These are phyloP conservation scores for Microcebus tavaratra DNA, from an alignment of 2,113 vertebrate species.

Conservation along the genomic window DNA sequence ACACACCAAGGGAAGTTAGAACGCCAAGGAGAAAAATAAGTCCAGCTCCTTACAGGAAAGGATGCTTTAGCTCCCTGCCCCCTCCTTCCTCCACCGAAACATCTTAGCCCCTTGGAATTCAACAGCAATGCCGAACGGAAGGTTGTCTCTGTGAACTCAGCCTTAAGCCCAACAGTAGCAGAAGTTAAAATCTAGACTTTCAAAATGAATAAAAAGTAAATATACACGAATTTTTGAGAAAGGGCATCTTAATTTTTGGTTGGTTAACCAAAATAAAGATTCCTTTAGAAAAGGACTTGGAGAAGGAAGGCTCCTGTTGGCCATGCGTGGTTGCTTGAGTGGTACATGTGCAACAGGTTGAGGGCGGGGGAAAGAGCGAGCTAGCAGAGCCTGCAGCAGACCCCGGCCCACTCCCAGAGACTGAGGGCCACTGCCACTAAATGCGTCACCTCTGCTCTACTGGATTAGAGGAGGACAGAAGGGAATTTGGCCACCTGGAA, in stretches of 20 bases:
- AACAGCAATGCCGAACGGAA: conserved; percentile 22
- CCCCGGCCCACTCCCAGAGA: background rate
- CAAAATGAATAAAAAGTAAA: background rate
- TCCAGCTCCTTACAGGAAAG: conserved; percentile 11
- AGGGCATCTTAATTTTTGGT: background rate
- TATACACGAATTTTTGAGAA: background rate
- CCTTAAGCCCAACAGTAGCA: conserved; percentile 16
- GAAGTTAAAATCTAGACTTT: conserved; percentile 34
- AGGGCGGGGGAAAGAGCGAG: background rate
- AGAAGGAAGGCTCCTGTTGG: background rate
- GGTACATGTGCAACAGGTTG: background rate
- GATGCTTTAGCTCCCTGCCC: background rate
- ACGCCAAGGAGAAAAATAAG: conserved; percentile 43
- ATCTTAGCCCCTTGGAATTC: conserved; percentile 26
- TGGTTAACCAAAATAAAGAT: conserved; percentile 25
- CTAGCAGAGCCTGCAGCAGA: background rate
- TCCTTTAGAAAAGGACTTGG: background rate
- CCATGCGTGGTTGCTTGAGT: background rate
- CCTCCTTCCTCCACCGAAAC: background rate
- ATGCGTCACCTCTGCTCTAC: background rate
- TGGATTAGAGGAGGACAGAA: background rate
- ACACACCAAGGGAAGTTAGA: conserved; percentile 33
- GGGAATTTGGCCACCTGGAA: background rate
- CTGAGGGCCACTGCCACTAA: background rate
- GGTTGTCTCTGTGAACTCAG: conserved; percentile 11